A percentile compares a stretch with the other conserved stretches of the same genome.
These are phyloP conservation scores for Cantharis lateralis DNA, from an alignment of 2,888 invertebrate species.

Conservation along the genomic window DNA sequence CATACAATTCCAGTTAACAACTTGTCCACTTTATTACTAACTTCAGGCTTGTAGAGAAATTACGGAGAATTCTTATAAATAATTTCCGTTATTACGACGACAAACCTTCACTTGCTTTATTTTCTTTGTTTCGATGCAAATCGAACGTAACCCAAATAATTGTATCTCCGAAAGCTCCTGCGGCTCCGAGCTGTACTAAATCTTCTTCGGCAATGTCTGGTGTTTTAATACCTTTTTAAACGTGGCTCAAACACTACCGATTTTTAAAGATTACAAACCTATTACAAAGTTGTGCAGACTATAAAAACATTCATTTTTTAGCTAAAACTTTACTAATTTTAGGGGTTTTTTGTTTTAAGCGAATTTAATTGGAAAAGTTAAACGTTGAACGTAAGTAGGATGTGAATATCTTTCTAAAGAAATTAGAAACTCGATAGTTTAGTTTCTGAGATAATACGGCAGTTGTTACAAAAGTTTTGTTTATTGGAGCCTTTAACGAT, in stretches of 20 bases:
- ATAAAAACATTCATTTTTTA: conserved; percentile 1
- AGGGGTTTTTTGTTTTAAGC: background rate
- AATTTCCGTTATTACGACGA: background rate
- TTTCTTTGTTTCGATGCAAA: background rate
- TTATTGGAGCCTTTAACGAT: background rate
- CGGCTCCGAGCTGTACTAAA: background rate
- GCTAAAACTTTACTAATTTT: conserved; percentile 1
- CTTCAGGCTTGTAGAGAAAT: background rate
- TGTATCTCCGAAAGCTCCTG: background rate
- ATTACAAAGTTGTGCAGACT: background rate
- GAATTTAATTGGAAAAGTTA: conserved; percentile 4
- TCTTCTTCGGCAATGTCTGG: background rate
- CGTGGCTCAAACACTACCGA: background rate
- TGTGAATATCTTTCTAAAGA: conserved; percentile 4
- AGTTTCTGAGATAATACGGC: background rate
- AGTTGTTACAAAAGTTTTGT: background rate
- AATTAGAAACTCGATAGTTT: conserved; percentile 2
- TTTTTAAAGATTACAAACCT: background rate
- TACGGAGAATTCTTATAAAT: background rate
- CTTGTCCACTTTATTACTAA: background rate
- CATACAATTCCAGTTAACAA: background rate
- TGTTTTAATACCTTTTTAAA: background rate
- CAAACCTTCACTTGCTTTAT: too few relatives aligned
- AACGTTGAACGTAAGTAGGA: conserved; percentile 3
- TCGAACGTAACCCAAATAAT: background rate